Evolutionary conservation across 2,113 vertebrate species (phyloP), one percentile per base, ranked within the genome.

Genomic region (Myotis lucifugus): DNA sequence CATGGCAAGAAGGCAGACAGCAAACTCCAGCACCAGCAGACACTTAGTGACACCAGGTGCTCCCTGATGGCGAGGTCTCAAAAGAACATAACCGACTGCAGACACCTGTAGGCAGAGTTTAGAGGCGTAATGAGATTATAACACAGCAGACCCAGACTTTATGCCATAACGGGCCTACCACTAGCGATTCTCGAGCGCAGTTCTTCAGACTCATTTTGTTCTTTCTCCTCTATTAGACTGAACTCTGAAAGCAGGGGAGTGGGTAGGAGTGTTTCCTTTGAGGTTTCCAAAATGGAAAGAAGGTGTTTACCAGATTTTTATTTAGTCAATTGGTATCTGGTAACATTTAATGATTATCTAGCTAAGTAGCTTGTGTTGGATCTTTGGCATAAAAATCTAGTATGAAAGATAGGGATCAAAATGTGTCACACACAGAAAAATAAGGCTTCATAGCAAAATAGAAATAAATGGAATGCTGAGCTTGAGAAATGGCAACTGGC

Each of bases 1-100:
- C 99, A 99, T 99, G 97, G 73, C 96, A 97, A 73, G 52, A 76
- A 67, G 94, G 66, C 56, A 91, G 88, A 73, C 37, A 27, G 96
- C 87, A 66, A 89, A 90, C 93, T 92, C 92, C 96, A 92, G 93
- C 85, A 87, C 88, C 96, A 97, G 91, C 46, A 84, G 89, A 96
- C 46, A 37, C 85, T 67, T 6, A 79, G 46, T 37, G 70, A 88
- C 54, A 83, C 78, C 92, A 73, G 86, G 78, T 0, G 3, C 88
- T 91, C 59, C 78, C 52, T 1, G 0, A 48, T 12, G 50, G 50
- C 27, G 48, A 64, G 25, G 32, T 91, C 96, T 97, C 97, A 96
- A 37, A 97, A 50, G 77, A 48, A 95, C 97, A 97, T 94, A 89
- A 95, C 94, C 97, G 52, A 34, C 25, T 21, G n/a, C 74, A 79